These are phyloP conservation scores for Diploptera punctata DNA, from an alignment of 2,888 invertebrate species.

Conservation along the genomic window DNA sequence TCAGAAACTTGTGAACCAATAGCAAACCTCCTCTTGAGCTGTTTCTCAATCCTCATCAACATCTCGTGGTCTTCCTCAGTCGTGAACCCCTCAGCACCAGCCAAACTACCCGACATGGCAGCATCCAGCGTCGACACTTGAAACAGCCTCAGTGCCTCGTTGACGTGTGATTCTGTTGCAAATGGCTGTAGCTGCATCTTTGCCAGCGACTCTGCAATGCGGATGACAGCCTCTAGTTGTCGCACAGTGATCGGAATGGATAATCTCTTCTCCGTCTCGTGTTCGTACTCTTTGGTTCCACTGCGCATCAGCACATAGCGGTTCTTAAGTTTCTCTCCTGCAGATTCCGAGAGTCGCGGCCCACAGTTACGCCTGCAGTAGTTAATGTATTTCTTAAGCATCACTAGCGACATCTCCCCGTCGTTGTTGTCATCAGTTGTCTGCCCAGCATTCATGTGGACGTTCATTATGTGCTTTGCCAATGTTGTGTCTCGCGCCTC, in stretches of 20 bases:
- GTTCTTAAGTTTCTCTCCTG: conserved; percentile 88
- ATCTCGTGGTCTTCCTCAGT: conserved; percentile 93
- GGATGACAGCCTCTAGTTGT: conserved; percentile 94
- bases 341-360: conserved; percentile 83
- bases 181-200: conserved; percentile 96
- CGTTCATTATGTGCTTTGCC: conserved; percentile 96
- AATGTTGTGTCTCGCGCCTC: conserved; percentile 86
- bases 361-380: conserved; percentile 91
- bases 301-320: conserved; percentile 95
- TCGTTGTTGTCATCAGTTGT: conserved; percentile 57
- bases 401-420: conserved; percentile 85
- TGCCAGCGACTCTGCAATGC: conserved; percentile 95
- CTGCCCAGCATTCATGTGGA: conserved; percentile 88
- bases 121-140: conserved; percentile 98
- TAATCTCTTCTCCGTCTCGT: conserved; percentile 77
- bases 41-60: conserved; percentile 88
- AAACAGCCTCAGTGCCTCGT: conserved; percentile 94
- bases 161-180: conserved; percentile 88
- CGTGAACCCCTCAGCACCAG: conserved; percentile 98
- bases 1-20: conserved; percentile 97
- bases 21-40: conserved; percentile 91
- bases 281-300: conserved; percentile 80
- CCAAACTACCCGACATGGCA: conserved; percentile 89
- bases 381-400: conserved; percentile 90
- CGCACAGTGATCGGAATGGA: conserved; percentile 94